These are phyloP conservation scores for Pseudomyrmex flavicornis DNA, from an alignment of 1,140 invertebrate genomes.

Conservation along the genomic window DNA sequence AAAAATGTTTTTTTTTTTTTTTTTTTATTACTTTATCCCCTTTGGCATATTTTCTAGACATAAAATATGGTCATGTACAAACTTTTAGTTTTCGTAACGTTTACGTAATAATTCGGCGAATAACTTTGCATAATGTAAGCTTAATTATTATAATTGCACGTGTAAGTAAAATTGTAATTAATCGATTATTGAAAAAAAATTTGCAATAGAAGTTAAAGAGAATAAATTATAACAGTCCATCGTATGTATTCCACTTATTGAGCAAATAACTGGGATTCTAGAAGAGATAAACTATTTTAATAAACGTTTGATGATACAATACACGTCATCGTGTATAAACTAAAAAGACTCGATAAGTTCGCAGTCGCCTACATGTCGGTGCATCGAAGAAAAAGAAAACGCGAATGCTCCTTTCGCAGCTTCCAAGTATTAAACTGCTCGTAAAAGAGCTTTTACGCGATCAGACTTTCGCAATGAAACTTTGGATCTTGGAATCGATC, in stretches of 20 bases:
- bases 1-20: not conserved
- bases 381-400: constrained; percentile 32
- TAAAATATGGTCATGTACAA: not conserved
- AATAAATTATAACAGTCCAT: not conserved
- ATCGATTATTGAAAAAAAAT: not conserved
- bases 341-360: constrained; percentile 36
- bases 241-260: not conserved
- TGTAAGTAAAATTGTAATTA: constrained; percentile 3
- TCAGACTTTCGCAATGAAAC: constrained; percentile 69
- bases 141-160: not conserved
- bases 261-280: not conserved
- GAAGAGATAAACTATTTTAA: constrained; percentile 14
- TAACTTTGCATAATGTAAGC: constrained; percentile 13
- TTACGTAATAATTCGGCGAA: not conserved
- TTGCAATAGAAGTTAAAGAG: not conserved
- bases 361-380: constrained; percentile 1
- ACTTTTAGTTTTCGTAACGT: not conserved
- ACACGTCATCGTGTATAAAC: constrained; percentile 11
- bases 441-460: constrained; percentile 69
- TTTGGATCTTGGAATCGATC: constrained; percentile 61
- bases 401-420: constrained; percentile 24
- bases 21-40: not conserved
- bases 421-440: constrained; percentile 63
- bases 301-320: constrained; percentile 20
- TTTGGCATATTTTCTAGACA: not conserved